Conservation (phyloP, 2,888 invertebrate genomes). For the Callyntrura guangdongensis region DNA sequence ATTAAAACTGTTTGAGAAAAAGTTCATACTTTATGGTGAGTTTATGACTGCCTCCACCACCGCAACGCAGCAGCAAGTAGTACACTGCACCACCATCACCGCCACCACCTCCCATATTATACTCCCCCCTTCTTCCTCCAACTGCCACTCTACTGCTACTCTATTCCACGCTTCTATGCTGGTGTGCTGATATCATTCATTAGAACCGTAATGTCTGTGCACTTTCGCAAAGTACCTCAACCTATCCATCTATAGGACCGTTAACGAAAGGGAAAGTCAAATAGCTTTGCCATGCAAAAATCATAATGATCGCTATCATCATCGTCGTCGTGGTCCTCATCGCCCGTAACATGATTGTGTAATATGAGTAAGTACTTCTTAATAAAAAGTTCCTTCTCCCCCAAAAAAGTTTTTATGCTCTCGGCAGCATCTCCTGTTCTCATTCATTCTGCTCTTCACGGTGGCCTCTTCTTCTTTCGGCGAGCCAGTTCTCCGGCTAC, state of each 20-base stretch:
- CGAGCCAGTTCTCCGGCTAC: background rate
- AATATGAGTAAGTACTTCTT: slow-evolving; percentile 47
- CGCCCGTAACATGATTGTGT: slow-evolving; percentile 33
- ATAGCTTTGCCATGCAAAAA: slow-evolving; percentile 40
- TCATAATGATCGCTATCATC: slow-evolving; percentile 36
- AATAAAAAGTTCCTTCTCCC: slow-evolving; percentile 14
- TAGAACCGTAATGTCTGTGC: background rate
- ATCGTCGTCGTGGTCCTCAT: slow-evolving; percentile 1
- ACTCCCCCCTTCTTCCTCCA: background rate
- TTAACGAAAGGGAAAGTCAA: slow-evolving; percentile 28
- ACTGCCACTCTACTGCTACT: background rate
- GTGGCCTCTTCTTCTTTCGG: background rate
- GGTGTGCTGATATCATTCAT: no score
- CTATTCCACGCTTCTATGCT: no score
- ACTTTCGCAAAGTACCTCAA: slow-evolving; percentile 1
- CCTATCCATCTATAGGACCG: background rate
- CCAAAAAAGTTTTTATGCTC: slow-evolving; percentile 22
- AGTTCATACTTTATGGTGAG: slow-evolving; percentile 47
- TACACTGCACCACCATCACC: no score
- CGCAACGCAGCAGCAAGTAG: background rate
- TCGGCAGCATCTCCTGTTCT: background rate
- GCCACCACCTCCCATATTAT: background rate
- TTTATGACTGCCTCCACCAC: slow-evolving; percentile 20
- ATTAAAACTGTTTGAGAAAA: slow-evolving; percentile 50
- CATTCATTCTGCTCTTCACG: background rate